Evolutionary conservation across 2,888 invertebrate species (phyloP).

Genomic region (Campoplex capitator): DNA sequence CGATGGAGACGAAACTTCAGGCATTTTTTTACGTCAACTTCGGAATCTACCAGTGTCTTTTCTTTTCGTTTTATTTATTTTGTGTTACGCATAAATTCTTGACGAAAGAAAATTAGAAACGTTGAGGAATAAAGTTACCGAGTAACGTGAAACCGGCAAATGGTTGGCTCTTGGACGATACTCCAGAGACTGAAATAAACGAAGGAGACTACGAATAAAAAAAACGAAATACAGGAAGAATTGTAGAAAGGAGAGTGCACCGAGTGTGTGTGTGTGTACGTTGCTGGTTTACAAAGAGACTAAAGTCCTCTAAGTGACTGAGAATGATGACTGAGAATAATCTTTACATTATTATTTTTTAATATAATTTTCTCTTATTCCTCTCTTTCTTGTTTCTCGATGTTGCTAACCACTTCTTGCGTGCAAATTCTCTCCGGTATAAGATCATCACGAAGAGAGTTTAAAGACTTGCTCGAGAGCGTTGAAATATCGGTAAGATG

Average conservation of each 20-base stretch:
- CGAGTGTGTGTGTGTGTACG: slow-evolving; percentile 47
- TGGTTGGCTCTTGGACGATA: slow-evolving; percentile 43
- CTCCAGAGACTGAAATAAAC: slow-evolving; percentile 34
- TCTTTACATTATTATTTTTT: slow-evolving; percentile 37
- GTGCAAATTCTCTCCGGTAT: slow-evolving; percentile 41
- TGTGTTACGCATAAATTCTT: slow-evolving; percentile 22
- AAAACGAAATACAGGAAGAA: not conserved
- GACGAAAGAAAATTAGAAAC: slow-evolving; percentile 65
- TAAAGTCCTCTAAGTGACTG: slow-evolving; percentile 75
- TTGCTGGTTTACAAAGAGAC: slow-evolving; percentile 52
- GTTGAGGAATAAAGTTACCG: slow-evolving; percentile 23
- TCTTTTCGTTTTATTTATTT: not conserved
- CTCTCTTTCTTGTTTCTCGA: slow-evolving; percentile 30
- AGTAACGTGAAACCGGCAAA: slow-evolving; percentile 28
- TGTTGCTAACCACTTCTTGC: slow-evolving; percentile 25
- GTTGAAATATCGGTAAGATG: slow-evolving; percentile 49
- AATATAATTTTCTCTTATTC: slow-evolving; percentile 57
- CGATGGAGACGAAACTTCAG: slow-evolving; percentile 43
- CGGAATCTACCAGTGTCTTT: slow-evolving; percentile 41
- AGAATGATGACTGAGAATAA: slow-evolving; percentile 76
- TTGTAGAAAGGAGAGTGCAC: slow-evolving; percentile 37
- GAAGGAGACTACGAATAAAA: not conserved
- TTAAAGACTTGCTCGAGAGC: slow-evolving; percentile 25
- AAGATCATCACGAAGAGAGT: slow-evolving; percentile 37
- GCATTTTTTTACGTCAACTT: slow-evolving; percentile 59